phyloP scores from a whole-genome alignment of 2,888 invertebrate genomes.

The Priocnemis perturbator region DNA sequence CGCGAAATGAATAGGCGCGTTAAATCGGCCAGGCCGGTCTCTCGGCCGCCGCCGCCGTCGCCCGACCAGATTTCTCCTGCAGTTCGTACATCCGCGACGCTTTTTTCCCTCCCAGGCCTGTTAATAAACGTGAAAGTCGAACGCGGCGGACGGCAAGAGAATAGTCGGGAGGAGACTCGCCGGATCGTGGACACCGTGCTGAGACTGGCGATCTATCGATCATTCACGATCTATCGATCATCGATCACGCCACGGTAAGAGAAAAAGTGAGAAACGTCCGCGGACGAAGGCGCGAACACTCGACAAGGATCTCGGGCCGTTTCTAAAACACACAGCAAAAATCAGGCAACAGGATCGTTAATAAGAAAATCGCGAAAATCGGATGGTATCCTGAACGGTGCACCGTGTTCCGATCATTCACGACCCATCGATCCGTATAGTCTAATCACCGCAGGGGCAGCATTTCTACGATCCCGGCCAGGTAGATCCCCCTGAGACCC shows the following conservation, averaged over 20 bases:
- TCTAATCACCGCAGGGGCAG: conserved; percentile 17
- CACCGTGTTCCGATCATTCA: too few relatives aligned
- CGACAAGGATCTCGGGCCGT: too few relatives aligned
- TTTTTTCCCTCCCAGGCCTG: conserved; percentile 8
- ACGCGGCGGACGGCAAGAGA: conserved; percentile 6
- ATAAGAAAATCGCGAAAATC: too few relatives aligned
- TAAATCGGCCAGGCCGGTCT: conserved; percentile 28
- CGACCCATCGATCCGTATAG: neutral
- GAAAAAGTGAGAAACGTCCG: too few relatives aligned
- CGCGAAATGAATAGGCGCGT: conserved; percentile 37
- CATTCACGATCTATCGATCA: too few relatives aligned
- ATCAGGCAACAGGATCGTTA: too few relatives aligned
- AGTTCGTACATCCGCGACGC: conserved; percentile 13
- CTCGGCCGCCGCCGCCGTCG: neutral
- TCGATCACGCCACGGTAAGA: too few relatives aligned
- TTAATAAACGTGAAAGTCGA: conserved; percentile 46
- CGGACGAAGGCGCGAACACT: too few relatives aligned
- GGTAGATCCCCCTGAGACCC: conserved; percentile 48
- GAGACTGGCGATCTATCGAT: too few relatives aligned
- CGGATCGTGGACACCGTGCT: too few relatives aligned
- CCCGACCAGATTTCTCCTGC: conserved; percentile 38
- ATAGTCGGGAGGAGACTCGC: conserved; percentile 7
- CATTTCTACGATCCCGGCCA: conserved; percentile 36
- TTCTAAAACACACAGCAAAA: too few relatives aligned
- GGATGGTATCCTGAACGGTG: too few relatives aligned